Percentiles rank a stretch among this genome's conserved stretches.
These are phyloP conservation scores for Drosophila parabipectinata DNA, from an alignment of 1,140 invertebrate species.

Conservation along the genomic window DNA sequence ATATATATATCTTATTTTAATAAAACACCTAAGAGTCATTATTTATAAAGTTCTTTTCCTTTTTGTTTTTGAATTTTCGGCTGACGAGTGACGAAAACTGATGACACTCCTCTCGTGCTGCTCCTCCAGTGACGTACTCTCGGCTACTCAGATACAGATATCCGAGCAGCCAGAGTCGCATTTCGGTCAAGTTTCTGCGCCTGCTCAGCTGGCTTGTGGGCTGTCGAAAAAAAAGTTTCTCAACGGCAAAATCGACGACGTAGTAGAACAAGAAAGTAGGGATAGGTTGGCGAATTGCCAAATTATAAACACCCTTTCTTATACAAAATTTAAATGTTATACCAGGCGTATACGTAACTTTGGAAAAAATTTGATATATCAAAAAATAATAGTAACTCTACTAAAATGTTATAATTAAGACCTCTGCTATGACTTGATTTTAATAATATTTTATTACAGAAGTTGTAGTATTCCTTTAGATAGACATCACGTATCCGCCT, in stretches of 20 bases:
- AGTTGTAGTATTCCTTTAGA: too few relatives aligned
- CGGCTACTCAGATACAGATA: neutral
- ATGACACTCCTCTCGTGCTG: constrained; percentile 4
- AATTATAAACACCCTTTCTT: constrained; percentile 3
- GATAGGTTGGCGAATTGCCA: neutral
- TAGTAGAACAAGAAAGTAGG: constrained; percentile 33
- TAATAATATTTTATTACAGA: neutral
- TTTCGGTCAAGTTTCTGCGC: constrained; percentile 20
- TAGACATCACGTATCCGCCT: too few relatives aligned
- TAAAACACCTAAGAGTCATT: neutral
- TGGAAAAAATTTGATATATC: too few relatives aligned
- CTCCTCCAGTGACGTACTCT: constrained; percentile 29
- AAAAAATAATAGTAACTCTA: too few relatives aligned
- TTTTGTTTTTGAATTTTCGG: neutral
- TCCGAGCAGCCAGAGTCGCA: constrained; percentile 8
- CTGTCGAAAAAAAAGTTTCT: constrained; percentile 3
- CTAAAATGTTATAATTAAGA: too few relatives aligned
- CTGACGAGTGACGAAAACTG: constrained; percentile 30
- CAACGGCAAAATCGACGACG: constrained; percentile 39
- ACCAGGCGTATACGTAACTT: neutral
- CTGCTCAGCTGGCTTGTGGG: neutral
- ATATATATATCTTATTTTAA: neutral
- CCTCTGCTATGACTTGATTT: neutral
- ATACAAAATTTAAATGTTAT: neutral
- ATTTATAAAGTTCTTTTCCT: neutral